Evolutionary conservation across 2,113 vertebrate genomes (phyloP), one percentile per base, ranked within the genome.

Genomic region (Dunckerocampus dactyliophorus): DNA sequence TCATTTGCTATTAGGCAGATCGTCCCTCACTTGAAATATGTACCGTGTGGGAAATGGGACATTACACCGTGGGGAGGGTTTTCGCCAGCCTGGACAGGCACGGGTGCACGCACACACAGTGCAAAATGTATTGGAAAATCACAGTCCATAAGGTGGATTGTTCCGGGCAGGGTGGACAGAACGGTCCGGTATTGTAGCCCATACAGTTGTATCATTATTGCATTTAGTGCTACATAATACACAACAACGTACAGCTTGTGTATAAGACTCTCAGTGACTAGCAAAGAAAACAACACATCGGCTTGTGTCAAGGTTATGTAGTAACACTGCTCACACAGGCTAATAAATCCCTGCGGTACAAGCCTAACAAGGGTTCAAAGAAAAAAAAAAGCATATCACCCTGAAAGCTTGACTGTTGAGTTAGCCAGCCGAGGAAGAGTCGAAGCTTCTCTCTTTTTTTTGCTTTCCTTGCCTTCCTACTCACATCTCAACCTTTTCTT

Each of bases 291-390:
- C 54, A 67, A 74, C 14, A 42, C 9, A 0, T 15, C 20, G 48
- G 48, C 49, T 6, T n/a, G 20, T 37, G 49, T 42, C n/a, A 50
- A 77, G 54, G 50, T 71, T 56, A 63, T 78, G 65, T 71, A 83
- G 28, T 55, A 56, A 7, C 34, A 69, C 12, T 48, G 72, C 72
- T 70, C 65, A 59, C 75, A 63, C 21, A 59, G 58, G 53, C 56
- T 53, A 51, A 79, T 82, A 81, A 78, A 80, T 28, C 45, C 31
- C 22, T 22, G 60, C 6, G 64, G 51, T 71, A 65, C 75, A 74
- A 70, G 64, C 61, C 76, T 69, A 76, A 75, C 61, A 31, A 52
- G 50, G 50, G 28, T 65, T 16, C 28, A n/a, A n/a, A 16, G 31
- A 53, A 14, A 17, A 76, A 75, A 52, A 55, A 68, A 75, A 76